phyloP scores from a whole-genome alignment of 1,140 invertebrate genomes.

The Saxidomus purpurata region DNA sequence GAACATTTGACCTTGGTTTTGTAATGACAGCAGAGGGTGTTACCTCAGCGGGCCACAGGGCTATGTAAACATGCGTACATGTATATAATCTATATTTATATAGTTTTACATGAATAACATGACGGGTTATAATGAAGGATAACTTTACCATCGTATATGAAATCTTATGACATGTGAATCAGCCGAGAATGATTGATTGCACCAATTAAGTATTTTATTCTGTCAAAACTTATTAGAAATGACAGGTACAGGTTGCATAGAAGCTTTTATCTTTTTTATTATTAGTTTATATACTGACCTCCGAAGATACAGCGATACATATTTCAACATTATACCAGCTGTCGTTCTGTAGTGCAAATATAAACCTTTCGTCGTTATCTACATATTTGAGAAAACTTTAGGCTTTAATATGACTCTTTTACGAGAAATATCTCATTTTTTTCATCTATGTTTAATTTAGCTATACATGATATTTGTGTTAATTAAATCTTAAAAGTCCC shows the following conservation, averaged over 20 bases:
- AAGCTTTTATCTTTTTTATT: neutral
- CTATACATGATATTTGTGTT: too few relatives aligned
- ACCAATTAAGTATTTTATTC: neutral
- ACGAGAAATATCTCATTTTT: too few relatives aligned
- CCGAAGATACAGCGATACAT: neutral
- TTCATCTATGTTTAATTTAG: too few relatives aligned
- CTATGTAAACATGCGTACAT: neutral
- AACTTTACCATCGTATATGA: neutral
- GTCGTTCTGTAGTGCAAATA: too few relatives aligned
- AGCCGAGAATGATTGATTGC: constrained; percentile 7
- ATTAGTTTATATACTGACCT: neutral
- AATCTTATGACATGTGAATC: neutral
- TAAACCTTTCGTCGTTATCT: too few relatives aligned
- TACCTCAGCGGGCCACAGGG: neutral
- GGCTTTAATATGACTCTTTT: too few relatives aligned
- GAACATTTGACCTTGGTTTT: neutral
- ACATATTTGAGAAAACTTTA: too few relatives aligned
- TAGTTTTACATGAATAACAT: too few relatives aligned
- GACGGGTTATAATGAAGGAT: neutral
- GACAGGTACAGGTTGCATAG: neutral
- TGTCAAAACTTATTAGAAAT: constrained; percentile 35
- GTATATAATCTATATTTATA: neutral
- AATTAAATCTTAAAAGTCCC: too few relatives aligned
- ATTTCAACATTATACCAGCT: too few relatives aligned
- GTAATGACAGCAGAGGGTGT: neutral